These are phyloP conservation scores for Leptocoma aspasia DNA, from an alignment of 2,113 vertebrate genomes.

Conservation along the genomic window DNA sequence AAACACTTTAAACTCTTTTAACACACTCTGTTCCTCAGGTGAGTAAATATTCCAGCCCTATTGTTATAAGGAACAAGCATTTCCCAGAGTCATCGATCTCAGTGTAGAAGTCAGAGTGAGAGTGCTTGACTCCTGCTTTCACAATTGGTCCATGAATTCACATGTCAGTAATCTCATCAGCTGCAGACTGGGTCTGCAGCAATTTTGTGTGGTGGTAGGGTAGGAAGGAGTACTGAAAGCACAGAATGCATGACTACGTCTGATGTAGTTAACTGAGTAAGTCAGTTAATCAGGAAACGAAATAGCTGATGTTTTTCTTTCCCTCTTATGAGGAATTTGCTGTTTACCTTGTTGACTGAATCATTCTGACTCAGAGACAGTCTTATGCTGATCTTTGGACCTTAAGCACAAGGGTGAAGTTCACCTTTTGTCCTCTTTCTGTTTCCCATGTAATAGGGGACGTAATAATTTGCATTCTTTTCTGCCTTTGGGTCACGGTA, in stretches of 20 bases:
- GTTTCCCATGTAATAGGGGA: slow-evolving; percentile 5
- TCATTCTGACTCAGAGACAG: not conserved
- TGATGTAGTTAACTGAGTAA: not conserved
- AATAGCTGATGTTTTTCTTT: not conserved
- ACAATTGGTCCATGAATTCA: not conserved
- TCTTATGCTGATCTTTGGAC: not conserved
- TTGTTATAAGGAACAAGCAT: not conserved
- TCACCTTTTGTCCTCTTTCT: slow-evolving; percentile 38
- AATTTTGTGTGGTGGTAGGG: not conserved
- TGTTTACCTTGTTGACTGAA: slow-evolving; percentile 38
- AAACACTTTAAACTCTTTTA: no score
- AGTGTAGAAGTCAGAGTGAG: not conserved
- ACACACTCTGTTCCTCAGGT: not conserved
- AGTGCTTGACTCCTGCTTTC: not conserved
- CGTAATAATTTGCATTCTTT: slow-evolving; percentile 35
- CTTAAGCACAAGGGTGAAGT: slow-evolving; percentile 4
- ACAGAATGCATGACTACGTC: not conserved
- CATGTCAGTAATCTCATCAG: not conserved
- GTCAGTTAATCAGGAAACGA: not conserved
- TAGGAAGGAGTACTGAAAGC: not conserved
- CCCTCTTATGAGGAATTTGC: not conserved
- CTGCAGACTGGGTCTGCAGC: not conserved
- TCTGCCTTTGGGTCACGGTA: not conserved
- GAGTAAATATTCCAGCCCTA: not conserved
- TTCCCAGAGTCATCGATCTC: not conserved